Evolutionary conservation across 2,888 invertebrate genomes (phyloP).

Genomic region (Mechanitis messenoides): DNA sequence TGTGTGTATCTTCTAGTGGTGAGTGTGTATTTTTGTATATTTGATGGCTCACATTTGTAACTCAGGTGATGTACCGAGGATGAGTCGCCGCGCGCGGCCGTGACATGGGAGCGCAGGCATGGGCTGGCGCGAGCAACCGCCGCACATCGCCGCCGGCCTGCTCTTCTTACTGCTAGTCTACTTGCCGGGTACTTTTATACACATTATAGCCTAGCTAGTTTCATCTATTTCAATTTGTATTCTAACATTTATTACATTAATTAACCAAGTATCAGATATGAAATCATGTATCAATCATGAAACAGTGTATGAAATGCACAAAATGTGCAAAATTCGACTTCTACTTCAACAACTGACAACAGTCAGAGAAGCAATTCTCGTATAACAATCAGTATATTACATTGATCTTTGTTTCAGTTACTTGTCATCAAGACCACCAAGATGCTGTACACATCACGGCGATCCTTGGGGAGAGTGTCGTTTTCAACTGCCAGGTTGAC

Average conservation of each 20-base stretch:
- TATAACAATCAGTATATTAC: background rate
- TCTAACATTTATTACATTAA: no score
- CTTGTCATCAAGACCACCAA: constrained; percentile 89
- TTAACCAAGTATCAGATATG: no score
- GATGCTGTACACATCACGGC: constrained; percentile 98
- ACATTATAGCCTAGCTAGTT: no score
- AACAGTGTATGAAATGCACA: no score
- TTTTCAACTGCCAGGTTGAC: constrained; percentile 98
- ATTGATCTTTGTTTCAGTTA: constrained; percentile 64
- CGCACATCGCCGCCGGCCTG: constrained; percentile 79
- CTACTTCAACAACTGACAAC: no score
- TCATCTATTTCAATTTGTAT: no score
- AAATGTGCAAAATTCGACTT: no score
- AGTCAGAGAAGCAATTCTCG: no score
- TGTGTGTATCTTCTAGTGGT: no score
- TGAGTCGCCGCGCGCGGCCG: constrained; percentile 84
- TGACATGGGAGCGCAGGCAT: constrained; percentile 92
- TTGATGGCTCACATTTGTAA: constrained; percentile 17
- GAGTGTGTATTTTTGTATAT: no score
- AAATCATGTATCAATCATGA: no score
- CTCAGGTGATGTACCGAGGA: constrained; percentile 80
- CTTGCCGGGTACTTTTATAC: constrained; percentile 56
- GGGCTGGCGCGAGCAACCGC: constrained; percentile 91
- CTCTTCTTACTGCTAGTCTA: constrained; percentile 73
- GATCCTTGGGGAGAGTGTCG: constrained; percentile 96